Conservation (phyloP, 2,113 vertebrate species). For the Pogona vitticeps region DNA sequence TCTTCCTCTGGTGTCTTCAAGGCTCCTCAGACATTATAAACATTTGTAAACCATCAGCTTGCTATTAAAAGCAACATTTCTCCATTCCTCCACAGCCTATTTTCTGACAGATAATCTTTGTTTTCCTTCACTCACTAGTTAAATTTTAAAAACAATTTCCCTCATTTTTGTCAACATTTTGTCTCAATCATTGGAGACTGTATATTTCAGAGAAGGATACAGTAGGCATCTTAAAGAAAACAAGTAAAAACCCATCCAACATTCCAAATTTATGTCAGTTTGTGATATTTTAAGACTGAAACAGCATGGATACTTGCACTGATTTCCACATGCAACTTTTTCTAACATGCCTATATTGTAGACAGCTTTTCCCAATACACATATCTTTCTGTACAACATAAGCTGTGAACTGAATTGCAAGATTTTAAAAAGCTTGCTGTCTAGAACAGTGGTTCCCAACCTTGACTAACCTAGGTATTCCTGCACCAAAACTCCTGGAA, state of each 20-base stretch:
- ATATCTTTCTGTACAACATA: too few relatives aligned
- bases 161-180: neutral
- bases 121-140: constrained; percentile 37
- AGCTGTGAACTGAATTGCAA: too few relatives aligned
- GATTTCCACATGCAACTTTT: too few relatives aligned
- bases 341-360: too few relatives aligned
- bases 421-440: too few relatives aligned
- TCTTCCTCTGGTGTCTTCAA: neutral
- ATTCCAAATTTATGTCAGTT: too few relatives aligned
- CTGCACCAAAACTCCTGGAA: too few relatives aligned
- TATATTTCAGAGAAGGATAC: constrained; percentile 16
- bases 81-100: constrained; percentile 23
- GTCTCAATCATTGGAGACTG: constrained; percentile 41
- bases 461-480: too few relatives aligned
- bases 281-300: constrained; percentile 16
- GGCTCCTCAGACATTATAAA: constrained; percentile 23
- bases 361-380: too few relatives aligned
- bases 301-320: too few relatives aligned
- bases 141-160: constrained; percentile 36
- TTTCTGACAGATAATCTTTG: constrained; percentile 14
- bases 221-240: constrained; percentile 4
- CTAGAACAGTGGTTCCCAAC: too few relatives aligned
- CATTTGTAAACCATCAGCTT: constrained; percentile 39
- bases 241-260: too few relatives aligned
- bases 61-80: constrained; percentile 16